These are phyloP conservation scores for Cyclophora albipunctata DNA, from an alignment of 2,888 invertebrate genomes.

Conservation along the genomic window DNA sequence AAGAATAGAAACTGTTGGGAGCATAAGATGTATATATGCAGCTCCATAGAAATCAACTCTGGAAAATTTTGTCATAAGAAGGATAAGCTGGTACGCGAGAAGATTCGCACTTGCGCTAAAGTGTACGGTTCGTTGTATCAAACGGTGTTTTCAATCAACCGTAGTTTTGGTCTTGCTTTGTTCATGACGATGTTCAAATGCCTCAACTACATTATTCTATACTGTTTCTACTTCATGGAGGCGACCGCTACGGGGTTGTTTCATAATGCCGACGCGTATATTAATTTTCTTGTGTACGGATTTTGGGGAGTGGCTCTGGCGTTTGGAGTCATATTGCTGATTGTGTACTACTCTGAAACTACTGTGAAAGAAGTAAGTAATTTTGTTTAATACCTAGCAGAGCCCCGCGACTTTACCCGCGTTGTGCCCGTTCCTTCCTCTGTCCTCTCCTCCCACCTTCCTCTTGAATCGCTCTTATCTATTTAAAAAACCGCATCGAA, in stretches of 20 bases:
- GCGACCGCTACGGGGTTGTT: slow-evolving; percentile 51
- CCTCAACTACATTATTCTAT: slow-evolving; percentile 34
- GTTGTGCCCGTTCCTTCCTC: too few relatives aligned
- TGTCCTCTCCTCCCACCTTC: too few relatives aligned
- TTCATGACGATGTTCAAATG: slow-evolving; percentile 33
- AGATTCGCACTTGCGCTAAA: slow-evolving; percentile 40
- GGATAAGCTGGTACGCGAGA: slow-evolving; percentile 37
- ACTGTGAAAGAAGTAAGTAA: slow-evolving; percentile 36
- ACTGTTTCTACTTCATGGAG: slow-evolving; percentile 59
- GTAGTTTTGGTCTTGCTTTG: slow-evolving; percentile 36
- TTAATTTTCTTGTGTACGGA: slow-evolving; percentile 40
- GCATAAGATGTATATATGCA: slow-evolving; percentile 30
- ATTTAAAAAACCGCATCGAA: too few relatives aligned
- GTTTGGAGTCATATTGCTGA: slow-evolving; percentile 29
- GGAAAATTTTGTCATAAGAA: slow-evolving; percentile 29
- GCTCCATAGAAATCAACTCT: slow-evolving; percentile 20
- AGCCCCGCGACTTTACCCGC: too few relatives aligned
- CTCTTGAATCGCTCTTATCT: too few relatives aligned
- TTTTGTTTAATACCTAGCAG: background rate
- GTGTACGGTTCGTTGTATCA: slow-evolving; percentile 41
- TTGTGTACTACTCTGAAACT: slow-evolving; percentile 36
- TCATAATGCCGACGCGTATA: slow-evolving; percentile 36
- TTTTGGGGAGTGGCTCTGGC: slow-evolving; percentile 45
- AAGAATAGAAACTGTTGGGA: slow-evolving; percentile 31
- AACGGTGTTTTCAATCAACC: slow-evolving; percentile 26